Evolutionary conservation across 2,113 vertebrate genomes (phyloP), one percentile per base, ranked within the genome.

Genomic region (Oryzias curvinotus): DNA sequence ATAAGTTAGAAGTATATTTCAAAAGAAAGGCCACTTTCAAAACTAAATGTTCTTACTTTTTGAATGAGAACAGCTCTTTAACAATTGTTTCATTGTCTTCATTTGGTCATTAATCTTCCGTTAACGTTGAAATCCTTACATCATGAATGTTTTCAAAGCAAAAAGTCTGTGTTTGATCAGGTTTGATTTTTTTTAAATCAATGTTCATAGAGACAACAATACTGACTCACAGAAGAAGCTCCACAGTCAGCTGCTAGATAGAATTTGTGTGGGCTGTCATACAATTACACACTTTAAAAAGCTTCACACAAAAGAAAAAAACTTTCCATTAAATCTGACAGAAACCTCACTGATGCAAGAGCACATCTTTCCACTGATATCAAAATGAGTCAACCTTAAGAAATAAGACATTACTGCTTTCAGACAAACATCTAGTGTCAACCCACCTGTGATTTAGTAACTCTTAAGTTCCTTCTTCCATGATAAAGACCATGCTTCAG

Each of bases 1-100:
- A n/a, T 52, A 1, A 25, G 49, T 26, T 5, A 21, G 16, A 43
- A n/a, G 13, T 1, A 3, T 12, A n/a, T 14, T 52, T 52, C 71
- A 59, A 81, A 77, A 78, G 59, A 65, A 13, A 65, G 14, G 14
- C 60, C 15, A 16, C n/a, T 48, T 5, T 5, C 50, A 19, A 47
- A 28, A 1, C 46, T 7, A 74, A 51, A 50, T 19, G 0, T 68
- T 28, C 2, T 44, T 46, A n/a, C 50, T 63, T 19, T 49, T 23
- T 47, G 52, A 28, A 60, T 71, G n/a, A 30, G 21, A 81, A 28
- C 23, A 50, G 25, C 14, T 15, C n/a, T 48, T 36, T 46, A 12
- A 41, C 36, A 28, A 14, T 23, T 47, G 7, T 4, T 30, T 30
- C 12, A 47, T 15, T 15, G 4, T 13, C 18, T 17, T 45, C 5